Evolutionary conservation across 1,140 invertebrate species (phyloP), one percentile per base, ranked within the genome.

Genomic region (Tetranychus urticae): DNA sequence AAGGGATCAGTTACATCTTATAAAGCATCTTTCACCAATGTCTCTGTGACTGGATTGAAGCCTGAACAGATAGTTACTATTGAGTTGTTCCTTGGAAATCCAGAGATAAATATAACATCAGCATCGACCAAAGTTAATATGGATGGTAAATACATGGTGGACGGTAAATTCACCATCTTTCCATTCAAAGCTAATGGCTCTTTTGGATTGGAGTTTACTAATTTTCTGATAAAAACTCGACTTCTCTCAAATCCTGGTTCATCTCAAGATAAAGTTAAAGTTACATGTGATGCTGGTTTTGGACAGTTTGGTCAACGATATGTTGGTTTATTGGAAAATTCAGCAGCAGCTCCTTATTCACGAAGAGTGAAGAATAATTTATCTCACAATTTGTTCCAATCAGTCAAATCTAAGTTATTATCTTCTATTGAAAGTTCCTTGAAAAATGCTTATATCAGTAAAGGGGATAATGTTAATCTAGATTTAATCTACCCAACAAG

Each of bases 191-290:
- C 66, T 13, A 61, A 61, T 31, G 67, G 67, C 31, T 35, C 45
- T 3, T 67, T 68, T 45, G 65, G 63, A 55, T 65, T 68, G 64
- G 66, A 68, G 23, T 45, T 66, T 14, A 54, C 62, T 0, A 59
- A 61, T 6, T 60, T 68, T 7, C 33, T 58, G n/a, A 56, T 62
- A 3, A 31, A 56, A 23, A 62, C 56, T n/a, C 13, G n/a, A 13
- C 62, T 57, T 35, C n/a, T 33, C 14, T 45, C 64, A 1, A 50
- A 63, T 10, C 36, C 42, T 3, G 36, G 56, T 8, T 50, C 34
- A 12, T 6, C 14, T 13, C 45, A 61, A 12, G 23, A 61, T 50
- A 62, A 62, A 8, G 57, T 42, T 12, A 23, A n/a, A 3, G 60
- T 66, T 37, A 55, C 42, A 14, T 7, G 66, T 23, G 57, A 63